Evolutionary conservation across 2,888 invertebrate species (phyloP).

Genomic region (Chelonus formosanus): DNA sequence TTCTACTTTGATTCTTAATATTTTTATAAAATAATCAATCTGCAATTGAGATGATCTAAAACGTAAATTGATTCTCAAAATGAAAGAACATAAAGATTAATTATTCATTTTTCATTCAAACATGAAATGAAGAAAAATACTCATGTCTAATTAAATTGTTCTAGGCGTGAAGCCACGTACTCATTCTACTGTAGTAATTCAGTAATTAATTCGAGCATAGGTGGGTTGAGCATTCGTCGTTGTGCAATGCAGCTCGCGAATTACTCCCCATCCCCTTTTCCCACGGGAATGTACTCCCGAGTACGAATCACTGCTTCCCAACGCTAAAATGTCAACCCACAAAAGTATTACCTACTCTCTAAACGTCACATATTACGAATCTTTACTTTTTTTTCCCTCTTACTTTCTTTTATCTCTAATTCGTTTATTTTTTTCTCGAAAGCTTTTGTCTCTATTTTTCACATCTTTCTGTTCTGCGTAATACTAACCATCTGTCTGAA

Average conservation of each 20-base stretch:
- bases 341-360: slow-evolving; percentile 11
- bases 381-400: neutral
- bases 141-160: slow-evolving; percentile 32
- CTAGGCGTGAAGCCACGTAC: slow-evolving; percentile 28
- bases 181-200: slow-evolving; percentile 29
- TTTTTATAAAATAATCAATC: too few species aligned
- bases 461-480: neutral
- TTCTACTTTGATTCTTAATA: too few species aligned
- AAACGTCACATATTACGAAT: slow-evolving; percentile 5
- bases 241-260: neutral
- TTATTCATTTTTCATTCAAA: too few species aligned
- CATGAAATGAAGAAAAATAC: slow-evolving; percentile 7
- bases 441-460: neutral
- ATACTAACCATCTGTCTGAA: slow-evolving; percentile 12
- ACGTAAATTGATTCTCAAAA: too few species aligned
- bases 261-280: slow-evolving; percentile 10
- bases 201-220: slow-evolving; percentile 32
- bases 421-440: neutral
- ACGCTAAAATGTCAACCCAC: slow-evolving; percentile 5
- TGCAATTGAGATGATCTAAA: too few species aligned
- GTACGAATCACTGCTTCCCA: slow-evolving; percentile 14
- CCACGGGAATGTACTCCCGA: slow-evolving; percentile 7
- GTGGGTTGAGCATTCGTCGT: slow-evolving; percentile 14
- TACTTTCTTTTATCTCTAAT: neutral
- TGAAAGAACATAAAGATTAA: too few species aligned